phyloP scores from a whole-genome alignment of 2,113 vertebrate genomes.

The Amblyopsis rosae region DNA sequence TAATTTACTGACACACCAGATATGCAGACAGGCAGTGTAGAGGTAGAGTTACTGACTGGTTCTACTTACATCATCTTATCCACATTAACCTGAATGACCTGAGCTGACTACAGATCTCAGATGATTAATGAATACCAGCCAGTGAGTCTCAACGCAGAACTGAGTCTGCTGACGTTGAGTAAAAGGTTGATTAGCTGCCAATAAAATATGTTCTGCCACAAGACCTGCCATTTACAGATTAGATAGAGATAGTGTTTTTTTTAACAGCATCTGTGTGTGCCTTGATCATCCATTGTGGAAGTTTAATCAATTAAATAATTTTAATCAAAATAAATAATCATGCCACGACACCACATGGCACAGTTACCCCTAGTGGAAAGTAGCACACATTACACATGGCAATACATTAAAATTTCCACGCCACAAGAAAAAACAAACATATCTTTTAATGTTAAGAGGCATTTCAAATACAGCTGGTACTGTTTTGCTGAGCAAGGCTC shows the following conservation, averaged over 20 bases:
- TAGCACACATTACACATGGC: too few species aligned
- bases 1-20: neutral
- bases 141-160: constrained; percentile 15
- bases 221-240: neutral
- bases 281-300: too few species aligned
- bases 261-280: neutral
- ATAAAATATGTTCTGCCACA: constrained; percentile 9
- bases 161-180: constrained; percentile 22
- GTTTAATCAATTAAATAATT: too few species aligned
- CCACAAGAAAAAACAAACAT: constrained; percentile 15
- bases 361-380: too few species aligned
- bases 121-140: constrained; percentile 53
- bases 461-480: constrained; percentile 64
- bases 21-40: constrained; percentile 33
- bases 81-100: constrained; percentile 58
- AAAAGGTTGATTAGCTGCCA: constrained; percentile 34
- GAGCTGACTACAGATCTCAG: constrained; percentile 35
- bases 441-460: constrained; percentile 66
- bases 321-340: too few species aligned
- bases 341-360: too few species aligned
- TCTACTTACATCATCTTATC: constrained; percentile 52
- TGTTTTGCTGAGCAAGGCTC: constrained; percentile 40
- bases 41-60: constrained; percentile 24
- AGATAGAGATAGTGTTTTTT: neutral
- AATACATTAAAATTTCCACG: too few species aligned